Percentiles rank a stretch among this genome's conserved stretches.
Evolutionary conservation across 1,140 invertebrate species (phyloP).

Genomic region (Lycorma delicatula): DNA sequence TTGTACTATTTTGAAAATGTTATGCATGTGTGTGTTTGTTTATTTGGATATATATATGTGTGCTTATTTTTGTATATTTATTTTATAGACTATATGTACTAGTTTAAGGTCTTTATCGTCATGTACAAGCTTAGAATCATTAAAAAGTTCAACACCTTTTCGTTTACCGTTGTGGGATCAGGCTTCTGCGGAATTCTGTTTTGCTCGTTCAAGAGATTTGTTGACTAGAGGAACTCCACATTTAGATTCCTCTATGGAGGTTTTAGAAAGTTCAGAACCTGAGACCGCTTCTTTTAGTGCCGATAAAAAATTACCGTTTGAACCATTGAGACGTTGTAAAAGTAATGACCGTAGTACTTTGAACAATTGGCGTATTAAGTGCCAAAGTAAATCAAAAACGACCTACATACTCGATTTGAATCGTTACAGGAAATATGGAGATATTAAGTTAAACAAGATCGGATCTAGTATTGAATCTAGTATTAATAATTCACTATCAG

Average conservation of each 20-base stretch:
- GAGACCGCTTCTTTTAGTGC: slow-evolving; percentile 1
- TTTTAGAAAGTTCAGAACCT: slow-evolving; percentile 19
- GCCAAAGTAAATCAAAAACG: background rate
- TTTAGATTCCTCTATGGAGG: slow-evolving; percentile 21
- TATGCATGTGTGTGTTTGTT: slow-evolving; percentile 6
- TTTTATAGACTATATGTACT: slow-evolving; percentile 43
- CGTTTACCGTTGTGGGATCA: slow-evolving; percentile 60
- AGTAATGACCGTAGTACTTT: slow-evolving; percentile 6
- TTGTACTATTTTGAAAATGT: slow-evolving; percentile 16
- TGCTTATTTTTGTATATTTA: no score
- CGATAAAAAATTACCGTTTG: background rate
- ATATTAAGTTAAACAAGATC: background rate
- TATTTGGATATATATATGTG: background rate
- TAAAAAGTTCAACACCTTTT: slow-evolving; percentile 34
- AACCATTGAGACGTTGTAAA: background rate
- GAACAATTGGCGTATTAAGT: slow-evolving; percentile 8
- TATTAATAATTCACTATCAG: slow-evolving; percentile 3
- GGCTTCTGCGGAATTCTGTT: slow-evolving; percentile 62
- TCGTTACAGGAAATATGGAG: background rate
- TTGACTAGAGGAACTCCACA: slow-evolving; percentile 37
- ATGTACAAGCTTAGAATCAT: slow-evolving; percentile 41
- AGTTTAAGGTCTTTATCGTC: slow-evolving; percentile 44
- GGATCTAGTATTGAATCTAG: background rate
- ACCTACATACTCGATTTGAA: background rate
- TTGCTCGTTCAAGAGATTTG: slow-evolving; percentile 59